Conservation (phyloP, 2,113 vertebrate genomes). For the Mesoclemmys tuberculata region DNA sequence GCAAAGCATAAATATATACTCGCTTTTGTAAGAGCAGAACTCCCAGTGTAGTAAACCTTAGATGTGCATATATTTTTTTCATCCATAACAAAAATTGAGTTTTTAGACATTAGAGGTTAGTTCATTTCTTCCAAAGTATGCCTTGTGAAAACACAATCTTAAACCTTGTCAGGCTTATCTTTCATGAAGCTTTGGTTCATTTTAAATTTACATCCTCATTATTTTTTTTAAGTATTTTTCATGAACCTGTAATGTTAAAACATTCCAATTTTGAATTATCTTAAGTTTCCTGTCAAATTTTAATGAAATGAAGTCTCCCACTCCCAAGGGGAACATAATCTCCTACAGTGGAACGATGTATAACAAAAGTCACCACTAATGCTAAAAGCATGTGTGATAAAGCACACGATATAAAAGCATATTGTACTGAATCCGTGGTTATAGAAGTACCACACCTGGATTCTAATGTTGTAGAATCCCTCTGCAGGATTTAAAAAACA, state of each 20-base stretch:
- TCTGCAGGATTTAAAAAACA: background rate
- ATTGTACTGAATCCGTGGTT: constrained; percentile 5
- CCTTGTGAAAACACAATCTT: constrained; percentile 8
- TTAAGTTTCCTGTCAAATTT: constrained; percentile 36
- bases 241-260: constrained; percentile 46
- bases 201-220: constrained; percentile 15
- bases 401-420: constrained; percentile 17
- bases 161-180: constrained; percentile 8
- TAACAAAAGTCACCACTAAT: constrained; percentile 14
- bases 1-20: background rate
- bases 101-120: constrained; percentile 25
- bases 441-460: background rate
- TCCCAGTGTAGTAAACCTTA: background rate
- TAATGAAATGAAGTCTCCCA: constrained; percentile 60
- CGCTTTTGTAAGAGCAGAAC: background rate
- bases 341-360: constrained; percentile 20
- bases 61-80: background rate
- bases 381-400: constrained; percentile 33
- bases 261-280: constrained; percentile 44
- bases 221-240: constrained; percentile 56
- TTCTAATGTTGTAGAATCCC: background rate
- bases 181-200: constrained; percentile 22
- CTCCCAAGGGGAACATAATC: constrained; percentile 48
- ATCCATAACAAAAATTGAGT: background rate
- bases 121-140: background rate